Base-by-base conservation (phyloP, 2,797 vertebrate species). In the Hydrocynus forskahlii region DNA sequence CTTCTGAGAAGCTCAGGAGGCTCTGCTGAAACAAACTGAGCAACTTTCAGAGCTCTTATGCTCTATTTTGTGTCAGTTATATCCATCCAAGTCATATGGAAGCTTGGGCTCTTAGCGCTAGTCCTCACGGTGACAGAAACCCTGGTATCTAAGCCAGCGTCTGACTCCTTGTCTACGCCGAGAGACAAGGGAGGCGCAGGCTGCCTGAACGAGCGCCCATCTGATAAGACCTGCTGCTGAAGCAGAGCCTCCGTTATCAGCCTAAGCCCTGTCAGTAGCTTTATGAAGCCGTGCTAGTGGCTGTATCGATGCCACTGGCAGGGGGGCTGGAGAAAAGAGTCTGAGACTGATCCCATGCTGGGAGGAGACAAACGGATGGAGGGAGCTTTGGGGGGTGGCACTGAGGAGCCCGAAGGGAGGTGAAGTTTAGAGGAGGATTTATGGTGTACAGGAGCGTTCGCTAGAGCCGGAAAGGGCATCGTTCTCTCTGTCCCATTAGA, bases 221-320 rank as follows among this genome's bases (percentile, higher is more conserved):
- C 84, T 84, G 84, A 86, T 87, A 86, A 87, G 75, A 25, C 67
- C 62, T 81, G 69, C 70, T 82, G 75, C 69, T 78, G 63, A 83
- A 79, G 72, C 64, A 81, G 59, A 79, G 77, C 79, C 66, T 55
- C 54, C 8, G 70, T 81, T 85, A 87, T 82, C 82, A 87, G 69
- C 63, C 16, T 74, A 69, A 80, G 81, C 54, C 23, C 48, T 59
- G 64, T 10, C 40, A 78, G 79, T 55, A 74, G 80, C 55, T 86
- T 84, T 82, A 80, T 70, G 62, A 76, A 69, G 40, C 66, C 69
- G 29, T 66, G 55, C 50, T 78, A 68, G 19, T 52, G 68, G 74
- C 50, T 55, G 62, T 38, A 68, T 64, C 48, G 63, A 70, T n/a
- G 35, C 68, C 55, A 40, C 7, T 67, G 35, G 64, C 35, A 67